Evolutionary conservation across 37 sponge, comb jelly and placozoan species (phyloP).

Genomic region (Aphrocallistes beatrix): DNA sequence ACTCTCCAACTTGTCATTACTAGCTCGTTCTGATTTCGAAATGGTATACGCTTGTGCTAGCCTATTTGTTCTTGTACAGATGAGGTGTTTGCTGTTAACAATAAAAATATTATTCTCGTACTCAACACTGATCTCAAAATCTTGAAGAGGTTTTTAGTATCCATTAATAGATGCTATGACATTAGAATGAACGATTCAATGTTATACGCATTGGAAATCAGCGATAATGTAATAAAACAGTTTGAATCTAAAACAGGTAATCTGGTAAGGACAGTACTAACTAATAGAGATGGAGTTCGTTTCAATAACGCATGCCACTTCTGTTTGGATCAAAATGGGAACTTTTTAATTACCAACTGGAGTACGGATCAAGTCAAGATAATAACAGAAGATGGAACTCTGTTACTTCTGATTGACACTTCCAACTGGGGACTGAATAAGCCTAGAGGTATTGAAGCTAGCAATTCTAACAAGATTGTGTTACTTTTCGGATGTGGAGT

Average conservation of each 20-base stretch:
- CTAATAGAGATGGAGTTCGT: neutral
- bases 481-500: neutral
- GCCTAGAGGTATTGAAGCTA: neutral
- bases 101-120: neutral
- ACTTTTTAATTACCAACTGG: constrained; percentile 2
- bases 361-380: neutral
- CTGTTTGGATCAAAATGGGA: neutral
- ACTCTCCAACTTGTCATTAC: neutral
- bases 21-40: neutral
- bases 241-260: neutral
- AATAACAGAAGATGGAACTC: neutral
- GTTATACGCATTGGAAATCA: neutral
- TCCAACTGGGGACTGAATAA: neutral
- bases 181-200: neutral
- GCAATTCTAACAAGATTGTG: constrained; percentile 2
- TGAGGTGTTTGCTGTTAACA: neutral
- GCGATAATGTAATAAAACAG: neutral
- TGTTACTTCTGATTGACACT: neutral
- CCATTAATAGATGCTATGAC: neutral
- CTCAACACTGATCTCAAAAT: neutral
- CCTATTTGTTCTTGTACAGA: neutral
- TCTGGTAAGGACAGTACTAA: neutral
- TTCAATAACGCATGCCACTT: neutral
- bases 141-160: neutral
- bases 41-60: too few relatives aligned